Evolutionary conservation across 2,797 vertebrate genomes (phyloP).

Genomic region (Picus viridis): DNA sequence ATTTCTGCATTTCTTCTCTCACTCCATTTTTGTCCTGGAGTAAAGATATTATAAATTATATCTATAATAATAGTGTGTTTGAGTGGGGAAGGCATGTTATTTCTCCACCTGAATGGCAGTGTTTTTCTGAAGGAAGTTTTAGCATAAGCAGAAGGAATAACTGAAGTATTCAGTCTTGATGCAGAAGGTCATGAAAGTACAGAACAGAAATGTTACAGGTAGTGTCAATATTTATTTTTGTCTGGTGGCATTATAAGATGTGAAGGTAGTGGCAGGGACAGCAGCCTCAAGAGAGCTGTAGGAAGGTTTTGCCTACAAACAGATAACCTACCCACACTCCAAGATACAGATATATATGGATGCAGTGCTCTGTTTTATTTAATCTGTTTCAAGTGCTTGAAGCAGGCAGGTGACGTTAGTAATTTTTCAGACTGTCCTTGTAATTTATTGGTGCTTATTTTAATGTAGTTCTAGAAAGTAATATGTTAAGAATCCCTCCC

Average conservation of each 20-base stretch:
- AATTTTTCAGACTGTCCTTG: neutral
- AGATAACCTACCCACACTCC: neutral
- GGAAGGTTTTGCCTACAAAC: neutral
- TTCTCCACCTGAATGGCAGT: neutral
- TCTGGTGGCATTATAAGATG: neutral
- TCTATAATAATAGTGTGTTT: neutral
- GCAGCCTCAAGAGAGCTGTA: neutral
- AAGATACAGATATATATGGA: neutral
- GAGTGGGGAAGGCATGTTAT: neutral
- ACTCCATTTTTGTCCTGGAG: neutral
- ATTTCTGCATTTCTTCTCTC: neutral
- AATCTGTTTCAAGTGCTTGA: neutral
- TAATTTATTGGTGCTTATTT: conserved; percentile 8
- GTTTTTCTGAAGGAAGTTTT: neutral
- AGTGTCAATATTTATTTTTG: conserved; percentile 32
- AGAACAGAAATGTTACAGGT: neutral
- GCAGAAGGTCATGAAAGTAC: neutral
- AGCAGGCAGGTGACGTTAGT: neutral
- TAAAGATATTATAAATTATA: neutral
- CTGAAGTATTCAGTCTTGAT: neutral
- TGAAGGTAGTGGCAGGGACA: neutral
- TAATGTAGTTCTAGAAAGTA: neutral
- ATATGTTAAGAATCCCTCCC: neutral
- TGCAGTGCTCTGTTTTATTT: neutral
- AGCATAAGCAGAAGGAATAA: neutral